These are phyloP conservation scores for Notoglanidium macrostoma DNA, from an alignment of 2,797 vertebrate species.

Conservation along the genomic window DNA sequence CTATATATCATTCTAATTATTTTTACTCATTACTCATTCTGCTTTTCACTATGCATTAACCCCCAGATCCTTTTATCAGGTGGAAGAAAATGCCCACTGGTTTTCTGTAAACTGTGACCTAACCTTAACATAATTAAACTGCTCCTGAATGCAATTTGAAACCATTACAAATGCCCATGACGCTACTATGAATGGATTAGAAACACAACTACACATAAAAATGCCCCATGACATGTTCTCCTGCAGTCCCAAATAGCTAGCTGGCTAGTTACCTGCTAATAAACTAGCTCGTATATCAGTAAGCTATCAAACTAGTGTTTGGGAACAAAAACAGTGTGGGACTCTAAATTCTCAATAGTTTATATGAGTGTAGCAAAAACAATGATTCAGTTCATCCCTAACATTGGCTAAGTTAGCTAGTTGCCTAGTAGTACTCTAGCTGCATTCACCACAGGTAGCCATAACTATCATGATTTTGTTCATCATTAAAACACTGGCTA, in stretches of 20 bases:
- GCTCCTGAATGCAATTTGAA: not conserved
- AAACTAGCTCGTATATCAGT: not conserved
- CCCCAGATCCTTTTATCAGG: not conserved
- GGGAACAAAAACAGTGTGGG: not conserved
- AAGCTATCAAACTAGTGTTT: not conserved
- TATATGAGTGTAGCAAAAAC: not conserved
- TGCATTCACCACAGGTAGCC: not conserved
- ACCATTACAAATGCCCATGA: not conserved
- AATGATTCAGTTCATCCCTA: not conserved
- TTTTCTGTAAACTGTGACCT: not conserved
- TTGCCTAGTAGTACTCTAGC: not conserved
- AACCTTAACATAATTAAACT: not conserved
- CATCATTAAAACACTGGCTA: not conserved
- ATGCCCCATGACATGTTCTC: not conserved
- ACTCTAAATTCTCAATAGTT: not conserved
- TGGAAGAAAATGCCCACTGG: not conserved
- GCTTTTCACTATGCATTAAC: not conserved
- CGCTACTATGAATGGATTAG: not conserved
- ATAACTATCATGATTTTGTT: not conserved
- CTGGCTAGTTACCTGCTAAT: not conserved
- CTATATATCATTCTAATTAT: too few species aligned
- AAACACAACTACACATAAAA: not conserved
- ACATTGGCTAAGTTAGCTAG: not conserved
- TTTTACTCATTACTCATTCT: not conserved
- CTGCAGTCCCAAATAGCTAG: not conserved